Evolutionary conservation across 2,797 vertebrate species (phyloP).

Genomic region (Eulemur albifrons): DNA sequence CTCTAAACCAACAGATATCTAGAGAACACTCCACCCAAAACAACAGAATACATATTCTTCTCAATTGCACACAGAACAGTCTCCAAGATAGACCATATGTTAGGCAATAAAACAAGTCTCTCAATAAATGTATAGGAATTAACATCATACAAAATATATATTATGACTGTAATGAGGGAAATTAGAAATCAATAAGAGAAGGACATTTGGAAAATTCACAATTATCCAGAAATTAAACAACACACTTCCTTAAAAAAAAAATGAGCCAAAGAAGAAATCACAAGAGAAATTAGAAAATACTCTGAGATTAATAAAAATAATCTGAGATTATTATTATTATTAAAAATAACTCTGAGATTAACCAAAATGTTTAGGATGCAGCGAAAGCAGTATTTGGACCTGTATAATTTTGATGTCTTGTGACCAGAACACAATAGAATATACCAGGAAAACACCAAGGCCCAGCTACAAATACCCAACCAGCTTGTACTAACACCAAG

Average conservation of each 20-base stretch:
- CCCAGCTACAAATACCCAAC: not conserved
- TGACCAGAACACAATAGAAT: not conserved
- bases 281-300: not conserved
- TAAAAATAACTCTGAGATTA: too few species aligned
- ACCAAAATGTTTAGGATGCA: not conserved
- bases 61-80: not conserved
- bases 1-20: not conserved
- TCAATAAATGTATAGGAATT: not conserved
- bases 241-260: not conserved
- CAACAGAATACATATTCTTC: not conserved
- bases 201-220: not conserved
- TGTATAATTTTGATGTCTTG: not conserved
- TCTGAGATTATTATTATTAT: too few species aligned
- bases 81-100: not conserved
- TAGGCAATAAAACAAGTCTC: not conserved
- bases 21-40: not conserved
- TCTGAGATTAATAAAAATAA: not conserved
- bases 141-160: not conserved
- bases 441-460: not conserved
- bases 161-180: not conserved
- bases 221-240: not conserved
- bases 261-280: not conserved
- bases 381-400: not conserved
- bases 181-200: not conserved
- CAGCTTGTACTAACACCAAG: too few species aligned